These are phyloP conservation scores for Platalea minor DNA, from an alignment of 2,797 vertebrate genomes.

Conservation along the genomic window DNA sequence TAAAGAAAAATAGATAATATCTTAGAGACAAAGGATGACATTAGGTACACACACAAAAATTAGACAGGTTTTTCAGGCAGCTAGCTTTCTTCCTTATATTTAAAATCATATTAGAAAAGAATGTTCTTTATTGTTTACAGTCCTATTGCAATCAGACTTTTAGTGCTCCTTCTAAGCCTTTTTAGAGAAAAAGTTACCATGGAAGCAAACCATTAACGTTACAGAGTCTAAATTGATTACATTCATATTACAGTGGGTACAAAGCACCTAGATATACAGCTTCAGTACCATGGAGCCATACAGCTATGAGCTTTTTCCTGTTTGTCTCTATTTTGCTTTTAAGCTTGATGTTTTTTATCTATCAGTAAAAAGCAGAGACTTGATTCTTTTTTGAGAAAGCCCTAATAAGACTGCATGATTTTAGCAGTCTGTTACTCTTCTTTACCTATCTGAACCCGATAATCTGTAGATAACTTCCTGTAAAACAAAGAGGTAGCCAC, in stretches of 20 bases:
- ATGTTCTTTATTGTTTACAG: slow-evolving; percentile 29
- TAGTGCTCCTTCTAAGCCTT: slow-evolving; percentile 72
- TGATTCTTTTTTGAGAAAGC: not conserved
- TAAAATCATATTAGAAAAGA: slow-evolving; percentile 34
- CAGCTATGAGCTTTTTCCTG: not conserved
- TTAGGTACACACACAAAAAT: slow-evolving; percentile 24
- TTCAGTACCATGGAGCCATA: not conserved
- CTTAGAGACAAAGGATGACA: slow-evolving; percentile 9
- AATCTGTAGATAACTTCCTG: not conserved
- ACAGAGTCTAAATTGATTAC: slow-evolving; percentile 19
- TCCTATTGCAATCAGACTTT: slow-evolving; percentile 47
- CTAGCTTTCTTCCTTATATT: not conserved
- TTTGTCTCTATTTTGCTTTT: not conserved
- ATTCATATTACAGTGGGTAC: slow-evolving; percentile 8
- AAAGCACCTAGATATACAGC: not conserved
- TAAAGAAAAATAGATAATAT: slow-evolving; percentile 12
- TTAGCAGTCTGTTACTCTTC: not conserved
- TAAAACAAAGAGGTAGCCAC: not conserved
- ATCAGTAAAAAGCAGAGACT: not conserved
- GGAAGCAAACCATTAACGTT: slow-evolving; percentile 13
- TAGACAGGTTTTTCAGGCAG: slow-evolving; percentile 48
- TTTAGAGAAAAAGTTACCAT: slow-evolving; percentile 46
- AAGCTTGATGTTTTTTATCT: not conserved
- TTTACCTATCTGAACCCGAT: not conserved
- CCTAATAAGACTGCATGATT: not conserved